phyloP scores from a whole-genome alignment of 2,888 invertebrate species.

The Scaptomyza tumidula region DNA sequence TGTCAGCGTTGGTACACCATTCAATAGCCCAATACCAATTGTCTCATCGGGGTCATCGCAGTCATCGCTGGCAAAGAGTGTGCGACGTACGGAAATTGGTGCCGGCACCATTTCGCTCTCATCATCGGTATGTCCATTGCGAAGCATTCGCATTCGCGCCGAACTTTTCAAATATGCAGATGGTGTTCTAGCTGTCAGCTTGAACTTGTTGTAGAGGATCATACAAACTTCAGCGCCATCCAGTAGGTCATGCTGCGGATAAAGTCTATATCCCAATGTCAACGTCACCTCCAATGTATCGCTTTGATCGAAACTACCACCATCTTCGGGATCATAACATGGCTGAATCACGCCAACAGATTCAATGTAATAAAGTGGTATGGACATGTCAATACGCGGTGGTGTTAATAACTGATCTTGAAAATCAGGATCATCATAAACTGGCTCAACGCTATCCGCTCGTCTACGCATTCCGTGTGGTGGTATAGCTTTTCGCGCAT shows the following conservation, averaged over 20 bases:
- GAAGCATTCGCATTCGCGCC: not conserved
- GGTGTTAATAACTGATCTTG: conserved; percentile 1
- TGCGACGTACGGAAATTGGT: conserved; percentile 2
- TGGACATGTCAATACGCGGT: not conserved
- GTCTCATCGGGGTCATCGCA: conserved; percentile 2
- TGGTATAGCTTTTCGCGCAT: not conserved
- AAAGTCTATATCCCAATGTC: conserved; percentile 4
- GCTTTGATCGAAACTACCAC: conserved; percentile 3
- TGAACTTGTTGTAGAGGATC: conserved; percentile 9
- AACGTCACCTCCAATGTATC: conserved; percentile 2
- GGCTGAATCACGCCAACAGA: conserved; percentile 9
- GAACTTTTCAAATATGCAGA: not conserved
- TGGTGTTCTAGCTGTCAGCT: conserved; percentile 2
- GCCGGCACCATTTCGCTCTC: conserved; percentile 7
- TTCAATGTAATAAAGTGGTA: conserved; percentile 11
- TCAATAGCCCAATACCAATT: not conserved
- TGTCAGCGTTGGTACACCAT: not conserved
- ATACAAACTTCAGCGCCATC: conserved; percentile 1
- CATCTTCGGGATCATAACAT: conserved; percentile 4
- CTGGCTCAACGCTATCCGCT: conserved; percentile 1
- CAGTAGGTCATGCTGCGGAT: not conserved
- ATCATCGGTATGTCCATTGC: conserved; percentile 10
- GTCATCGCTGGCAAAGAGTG: conserved; percentile 9
- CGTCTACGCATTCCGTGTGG: not conserved
- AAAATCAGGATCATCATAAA: not conserved